These are phyloP conservation scores for Edolisoma coerulescens DNA, from an alignment of 2,113 vertebrate genomes.

Conservation along the genomic window DNA sequence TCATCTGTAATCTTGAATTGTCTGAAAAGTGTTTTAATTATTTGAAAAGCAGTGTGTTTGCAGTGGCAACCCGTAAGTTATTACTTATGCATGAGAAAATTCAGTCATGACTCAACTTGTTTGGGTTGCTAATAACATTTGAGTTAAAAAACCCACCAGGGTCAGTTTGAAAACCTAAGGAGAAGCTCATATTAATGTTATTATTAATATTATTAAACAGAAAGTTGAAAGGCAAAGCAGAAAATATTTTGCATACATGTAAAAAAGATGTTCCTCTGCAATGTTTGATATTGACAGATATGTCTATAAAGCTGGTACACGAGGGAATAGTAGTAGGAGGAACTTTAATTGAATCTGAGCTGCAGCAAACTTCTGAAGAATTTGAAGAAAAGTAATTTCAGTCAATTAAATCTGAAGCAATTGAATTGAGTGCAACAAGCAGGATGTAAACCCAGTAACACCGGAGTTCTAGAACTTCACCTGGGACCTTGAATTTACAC, in stretches of 20 bases:
- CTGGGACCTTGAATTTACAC: neutral
- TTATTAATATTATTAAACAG: constrained; percentile 4
- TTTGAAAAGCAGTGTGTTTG: neutral
- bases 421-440: neutral
- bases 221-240: constrained; percentile 5
- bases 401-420: neutral
- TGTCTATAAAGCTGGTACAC: neutral
- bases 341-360: neutral
- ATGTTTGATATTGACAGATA: constrained; percentile 7
- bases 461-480: accelerated
- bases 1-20: constrained; percentile 4
- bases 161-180: neutral
- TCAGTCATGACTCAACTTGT: constrained; percentile 21
- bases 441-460: neutral
- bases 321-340: neutral
- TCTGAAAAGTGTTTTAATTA: constrained; percentile 26
- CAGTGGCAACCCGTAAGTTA: neutral
- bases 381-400: neutral
- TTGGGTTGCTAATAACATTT: constrained; percentile 15
- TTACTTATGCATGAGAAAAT: constrained; percentile 29
- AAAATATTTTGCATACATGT: constrained; percentile 1
- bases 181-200: neutral
- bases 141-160: neutral
- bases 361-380: neutral
- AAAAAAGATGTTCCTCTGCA: constrained; percentile 2